These are phyloP conservation scores for Peromyscus eremicus DNA, from an alignment of 2,797 vertebrate genomes.

Conservation along the genomic window DNA sequence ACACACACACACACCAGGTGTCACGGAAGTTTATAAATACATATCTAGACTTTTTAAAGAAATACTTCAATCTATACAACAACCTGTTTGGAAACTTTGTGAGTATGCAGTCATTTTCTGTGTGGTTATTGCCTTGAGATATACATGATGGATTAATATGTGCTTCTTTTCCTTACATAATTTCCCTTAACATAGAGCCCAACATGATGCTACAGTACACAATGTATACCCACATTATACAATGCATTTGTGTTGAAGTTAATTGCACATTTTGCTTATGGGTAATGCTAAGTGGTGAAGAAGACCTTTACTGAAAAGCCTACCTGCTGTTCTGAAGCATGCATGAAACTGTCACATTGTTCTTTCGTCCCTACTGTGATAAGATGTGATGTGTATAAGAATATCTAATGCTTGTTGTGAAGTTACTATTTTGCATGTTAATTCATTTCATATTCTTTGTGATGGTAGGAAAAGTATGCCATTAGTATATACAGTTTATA, in stretches of 20 bases:
- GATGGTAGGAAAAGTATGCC: background rate
- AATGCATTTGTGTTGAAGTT: background rate
- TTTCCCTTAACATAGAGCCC: background rate
- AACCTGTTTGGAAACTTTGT: background rate
- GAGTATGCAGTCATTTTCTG: background rate
- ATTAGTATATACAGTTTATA: conserved; percentile 25
- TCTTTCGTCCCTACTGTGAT: background rate
- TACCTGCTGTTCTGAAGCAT: background rate
- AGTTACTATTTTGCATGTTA: background rate
- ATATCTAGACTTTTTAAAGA: conserved; percentile 13
- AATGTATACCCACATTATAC: background rate
- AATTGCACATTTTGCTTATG: background rate
- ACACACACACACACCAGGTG: background rate
- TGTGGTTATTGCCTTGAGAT: background rate
- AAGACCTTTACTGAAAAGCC: background rate
- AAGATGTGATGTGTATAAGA: background rate
- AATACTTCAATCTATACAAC: background rate
- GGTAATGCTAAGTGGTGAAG: background rate
- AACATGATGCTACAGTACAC: background rate
- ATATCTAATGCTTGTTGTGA: background rate
- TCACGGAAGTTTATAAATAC: background rate
- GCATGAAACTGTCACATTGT: background rate
- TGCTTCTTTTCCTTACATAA: background rate
- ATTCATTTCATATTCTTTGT: conserved; percentile 28
- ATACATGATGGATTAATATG: background rate